Percentiles rank a stretch among this genome's conserved stretches.
Conservation (phyloP, 2,888 invertebrate genomes). For the Gisinianus flammeolus region DNA sequence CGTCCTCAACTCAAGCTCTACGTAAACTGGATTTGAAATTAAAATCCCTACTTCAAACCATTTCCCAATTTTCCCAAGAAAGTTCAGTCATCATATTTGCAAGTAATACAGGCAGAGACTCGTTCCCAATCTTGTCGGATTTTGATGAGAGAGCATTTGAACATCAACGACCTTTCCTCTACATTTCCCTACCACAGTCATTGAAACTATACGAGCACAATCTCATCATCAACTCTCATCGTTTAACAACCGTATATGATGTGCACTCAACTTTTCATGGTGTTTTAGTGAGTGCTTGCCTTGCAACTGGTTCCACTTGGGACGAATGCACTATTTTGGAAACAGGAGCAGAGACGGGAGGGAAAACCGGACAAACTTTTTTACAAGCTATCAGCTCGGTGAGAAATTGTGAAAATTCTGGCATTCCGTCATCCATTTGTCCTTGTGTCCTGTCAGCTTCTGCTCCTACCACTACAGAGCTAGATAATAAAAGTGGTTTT, state of each 20-base stretch:
- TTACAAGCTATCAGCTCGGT: background rate
- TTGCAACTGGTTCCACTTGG: background rate
- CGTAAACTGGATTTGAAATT: background rate
- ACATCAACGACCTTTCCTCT: conserved; percentile 12
- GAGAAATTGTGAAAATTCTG: background rate
- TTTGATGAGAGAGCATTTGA: background rate
- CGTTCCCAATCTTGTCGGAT: no score
- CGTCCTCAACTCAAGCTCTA: background rate
- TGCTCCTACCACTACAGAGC: background rate
- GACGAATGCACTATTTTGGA: conserved; percentile 3
- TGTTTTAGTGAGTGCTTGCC: background rate
- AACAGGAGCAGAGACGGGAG: background rate
- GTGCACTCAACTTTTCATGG: conserved; percentile 11
- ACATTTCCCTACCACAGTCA: conserved; percentile 6
- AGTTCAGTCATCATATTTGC: conserved; percentile 17
- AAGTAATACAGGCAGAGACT: background rate
- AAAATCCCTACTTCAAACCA: background rate
- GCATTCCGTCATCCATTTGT: conserved; percentile 6
- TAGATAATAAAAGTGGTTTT: background rate
- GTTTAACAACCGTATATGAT: background rate
- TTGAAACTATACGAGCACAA: background rate
- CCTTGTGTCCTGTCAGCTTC: background rate
- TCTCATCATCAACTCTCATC: background rate
- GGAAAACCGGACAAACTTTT: background rate
- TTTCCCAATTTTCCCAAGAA: background rate